Evolutionary conservation across 1,140 invertebrate genomes (phyloP), one percentile per base, ranked within the genome.

Genomic region (Coelopa frigida): DNA sequence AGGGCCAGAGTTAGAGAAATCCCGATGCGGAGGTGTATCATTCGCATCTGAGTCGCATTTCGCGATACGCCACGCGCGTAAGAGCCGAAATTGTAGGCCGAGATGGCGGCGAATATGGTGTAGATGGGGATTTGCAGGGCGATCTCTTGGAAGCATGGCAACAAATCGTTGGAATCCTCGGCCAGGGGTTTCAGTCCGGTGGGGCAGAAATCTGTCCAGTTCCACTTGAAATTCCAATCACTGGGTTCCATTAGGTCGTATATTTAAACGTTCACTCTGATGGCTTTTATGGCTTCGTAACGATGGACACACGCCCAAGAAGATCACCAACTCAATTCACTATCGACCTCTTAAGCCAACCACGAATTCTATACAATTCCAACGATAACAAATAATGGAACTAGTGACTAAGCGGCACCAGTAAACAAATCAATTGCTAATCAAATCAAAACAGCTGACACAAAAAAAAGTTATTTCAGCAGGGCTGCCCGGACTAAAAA

Each of bases 101-200:
- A 90, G 37, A 78, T 61, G 18, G 84, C 72, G 6, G 84, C 81
- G 48, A 91, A 73, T 17, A 88, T 66, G 33, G 77, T 74, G 49
- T 84, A 78, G 24, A 81, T 61, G 20, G 87, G 86, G 46, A 87
- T 75, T 63, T 84, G 75, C 33, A 88, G 72, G 52, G 78, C 81
- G 32, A 89, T 61, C 59, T 87, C 78, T 66, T 89, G 85, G 61
- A 91, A 91, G 65, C 89, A 93, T 35, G 81, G 70, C 51, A 85
- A 79, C 54, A 91, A 74, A 68, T 89, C 84, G 56, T 80, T 78
- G 6, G 74, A 76, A n/a, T 71, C 59, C 14, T 75, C 67, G 59
- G 82, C 78, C 73, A 84, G 82, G 2, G 82, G 73, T 42, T 74
- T 71, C 23, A 87, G 70, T 10, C 77, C 80, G 17, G 73, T 73